Base-by-base conservation (phyloP, 2,888 invertebrate genomes). In the Agonopterix subpropinquella region DNA sequence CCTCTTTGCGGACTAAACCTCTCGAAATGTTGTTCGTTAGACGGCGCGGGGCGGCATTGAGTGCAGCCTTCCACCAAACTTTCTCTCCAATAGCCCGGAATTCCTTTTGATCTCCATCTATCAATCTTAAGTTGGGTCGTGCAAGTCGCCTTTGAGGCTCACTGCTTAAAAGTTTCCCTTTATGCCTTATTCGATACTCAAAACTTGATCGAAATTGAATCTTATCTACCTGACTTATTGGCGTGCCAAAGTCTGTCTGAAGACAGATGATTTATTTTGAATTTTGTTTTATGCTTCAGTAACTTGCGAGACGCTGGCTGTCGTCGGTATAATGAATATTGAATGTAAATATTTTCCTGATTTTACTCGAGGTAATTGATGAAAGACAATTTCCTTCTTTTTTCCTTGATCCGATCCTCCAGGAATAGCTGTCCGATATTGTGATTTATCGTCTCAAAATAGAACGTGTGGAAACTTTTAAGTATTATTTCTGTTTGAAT, bases 381-480 rank as follows among this genome's bases (percentile, higher is more conserved):
- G 68, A 68, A 68, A 72, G 68, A 67, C 61, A 70, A 68, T 71
- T 70, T 67, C 66, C 4, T 36, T 43, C 44, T 73, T 72, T 70
- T 65, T 65, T 62, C 58, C 64, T 65, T 62, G 58, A 64, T 65
- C 67, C 62, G 56, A 61, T 64, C 68, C 69, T 67, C 65, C 59
- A 65, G 66, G 60, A 70, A 66, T 64, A 64, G 70, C 74, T 70
- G 79, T 79, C 80, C 69, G 66, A 73, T 77, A 68, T 73, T 66
- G 65, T 80, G 77, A 79, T 80, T 80, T 77, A 80, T 79, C 70
- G 76, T 67, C 73, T 71, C 68, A 70, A 74, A 73, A 68, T 75
- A 72, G 74, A 54, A 52, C 54, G 55, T 49, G 53, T 52, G 52
- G 56, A 48, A 47, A 50, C 56, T 58, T 57, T 47, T 42, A 50